Percentiles rank a stretch among this genome's conserved stretches.
Conservation (phyloP, 1,140 invertebrate species). For the Drosophila melanica region DNA sequence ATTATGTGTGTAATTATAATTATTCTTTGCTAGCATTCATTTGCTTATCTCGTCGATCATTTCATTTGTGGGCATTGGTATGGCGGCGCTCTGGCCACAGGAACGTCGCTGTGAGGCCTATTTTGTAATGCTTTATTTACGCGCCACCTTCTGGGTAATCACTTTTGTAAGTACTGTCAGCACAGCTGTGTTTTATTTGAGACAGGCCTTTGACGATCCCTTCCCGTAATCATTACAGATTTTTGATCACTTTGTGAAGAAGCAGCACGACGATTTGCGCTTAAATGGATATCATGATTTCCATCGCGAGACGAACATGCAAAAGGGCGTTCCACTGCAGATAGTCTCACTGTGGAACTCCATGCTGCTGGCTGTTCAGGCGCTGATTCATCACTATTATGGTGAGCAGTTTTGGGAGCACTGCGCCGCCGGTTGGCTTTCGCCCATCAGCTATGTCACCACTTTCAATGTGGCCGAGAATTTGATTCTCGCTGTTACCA, state of each 20-base stretch:
- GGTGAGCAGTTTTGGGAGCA: constrained; percentile 86
- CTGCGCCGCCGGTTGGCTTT: constrained; percentile 85
- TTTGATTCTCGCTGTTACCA: constrained; percentile 85
- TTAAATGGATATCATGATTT: constrained; percentile 88
- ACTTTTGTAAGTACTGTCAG: constrained; percentile 84
- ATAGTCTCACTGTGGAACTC: constrained; percentile 87
- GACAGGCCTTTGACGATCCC: constrained; percentile 16
- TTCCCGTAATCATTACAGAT: constrained; percentile 81
- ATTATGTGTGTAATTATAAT: constrained; percentile 1
- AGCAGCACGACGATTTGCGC: constrained; percentile 86
- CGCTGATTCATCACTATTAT: constrained; percentile 87
- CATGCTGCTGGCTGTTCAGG: constrained; percentile 86
- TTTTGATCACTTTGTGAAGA: constrained; percentile 86
- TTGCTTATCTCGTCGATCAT: constrained; percentile 85
- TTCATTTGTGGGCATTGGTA: constrained; percentile 86
- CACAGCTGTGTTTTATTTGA: background rate
- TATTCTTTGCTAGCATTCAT: constrained; percentile 75
- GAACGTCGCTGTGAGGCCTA: constrained; percentile 87
- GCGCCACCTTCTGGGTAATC: constrained; percentile 87
- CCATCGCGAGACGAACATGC: constrained; percentile 86
- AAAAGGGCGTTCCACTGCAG: constrained; percentile 87
- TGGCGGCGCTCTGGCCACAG: constrained; percentile 85
- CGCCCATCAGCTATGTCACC: constrained; percentile 87
- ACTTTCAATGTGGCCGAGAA: constrained; percentile 86
- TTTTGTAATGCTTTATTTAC: constrained; percentile 88